Evolutionary conservation across 2,888 invertebrate genomes (phyloP), one percentile per base, ranked within the genome.

Genomic region (Temnothorax unifasciatus): DNA sequence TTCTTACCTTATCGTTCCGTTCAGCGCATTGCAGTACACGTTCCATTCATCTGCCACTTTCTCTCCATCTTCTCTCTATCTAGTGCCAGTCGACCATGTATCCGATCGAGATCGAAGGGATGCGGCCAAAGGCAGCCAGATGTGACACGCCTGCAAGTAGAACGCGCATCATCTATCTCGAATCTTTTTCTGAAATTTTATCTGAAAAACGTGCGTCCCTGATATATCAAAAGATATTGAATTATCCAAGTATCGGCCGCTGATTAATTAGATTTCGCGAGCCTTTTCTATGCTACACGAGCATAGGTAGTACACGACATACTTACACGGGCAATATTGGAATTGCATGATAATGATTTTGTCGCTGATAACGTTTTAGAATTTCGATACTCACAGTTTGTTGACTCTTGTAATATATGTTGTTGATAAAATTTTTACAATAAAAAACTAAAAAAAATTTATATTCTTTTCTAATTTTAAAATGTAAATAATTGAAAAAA

Each of bases 31-130:
- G 11, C 18, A 34, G 3, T 29, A 57, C 5, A 50, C 61, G 44
- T 75, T 75, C 75, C n/a, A 75, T 75, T 75, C 47, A 47, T 34
- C 44, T n/a, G n/a, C 29, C 9, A 21, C 63, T 44, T 21, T 47
- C 11, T 38, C n/a, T 38, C 11, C 11, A 6, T 34, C 18, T 25
- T 5, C 11, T 21, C 1, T 57, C 18, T 11, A 73, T 34, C 34
- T 34, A 34, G 34, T 34, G 6, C 34, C 34, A 6, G 34, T 34
- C 34, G 6, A 34, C 5, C 34, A 5, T 34, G 34, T 34, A 34
- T 34, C 34, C 18, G 4, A 8, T 68, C n/a, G 44, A 47, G 15
- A 41, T 34, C 41, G 41, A 41, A 6, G 6, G 6, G 34, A 34
- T 34, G 29, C 29, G 29, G 29, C 29, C 34, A 34, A 34, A 34